Percentiles rank a stretch among this genome's conserved stretches.
phyloP scores from a whole-genome alignment of 1,140 invertebrate genomes.

The Brachionus koreanus region DNA sequence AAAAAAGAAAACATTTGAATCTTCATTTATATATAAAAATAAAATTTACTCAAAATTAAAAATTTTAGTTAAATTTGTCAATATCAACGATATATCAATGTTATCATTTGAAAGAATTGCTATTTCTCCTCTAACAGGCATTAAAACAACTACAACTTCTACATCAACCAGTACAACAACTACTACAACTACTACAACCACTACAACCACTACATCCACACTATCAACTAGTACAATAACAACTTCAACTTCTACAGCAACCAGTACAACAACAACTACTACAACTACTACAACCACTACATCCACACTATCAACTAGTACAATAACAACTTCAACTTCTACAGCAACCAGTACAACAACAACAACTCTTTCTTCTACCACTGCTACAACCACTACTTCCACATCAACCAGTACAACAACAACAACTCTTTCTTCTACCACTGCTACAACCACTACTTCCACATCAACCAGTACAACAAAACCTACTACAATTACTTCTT shows the following conservation, averaged over 20 bases:
- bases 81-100: constrained; percentile 12
- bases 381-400: constrained; percentile 44
- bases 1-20: background rate
- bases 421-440: constrained; percentile 39
- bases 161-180: background rate
- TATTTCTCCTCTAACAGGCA: background rate
- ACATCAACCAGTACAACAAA: constrained; percentile 46
- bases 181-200: background rate
- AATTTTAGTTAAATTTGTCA: constrained; percentile 4
- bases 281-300: background rate
- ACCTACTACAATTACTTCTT: constrained; percentile 20
- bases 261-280: background rate
- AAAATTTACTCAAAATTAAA: too few relatives aligned
- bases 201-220: background rate
- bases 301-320: background rate
- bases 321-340: background rate
- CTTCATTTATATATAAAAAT: too few relatives aligned
- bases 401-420: constrained; percentile 45
- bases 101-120: constrained; percentile 2
- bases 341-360: constrained; percentile 45
- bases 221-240: background rate
- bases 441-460: constrained; percentile 44
- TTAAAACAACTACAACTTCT: background rate
- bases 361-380: constrained; percentile 45
- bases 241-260: background rate